Base-by-base conservation (phyloP, 2,797 vertebrate genomes). In the Coendou prehensilis region DNA sequence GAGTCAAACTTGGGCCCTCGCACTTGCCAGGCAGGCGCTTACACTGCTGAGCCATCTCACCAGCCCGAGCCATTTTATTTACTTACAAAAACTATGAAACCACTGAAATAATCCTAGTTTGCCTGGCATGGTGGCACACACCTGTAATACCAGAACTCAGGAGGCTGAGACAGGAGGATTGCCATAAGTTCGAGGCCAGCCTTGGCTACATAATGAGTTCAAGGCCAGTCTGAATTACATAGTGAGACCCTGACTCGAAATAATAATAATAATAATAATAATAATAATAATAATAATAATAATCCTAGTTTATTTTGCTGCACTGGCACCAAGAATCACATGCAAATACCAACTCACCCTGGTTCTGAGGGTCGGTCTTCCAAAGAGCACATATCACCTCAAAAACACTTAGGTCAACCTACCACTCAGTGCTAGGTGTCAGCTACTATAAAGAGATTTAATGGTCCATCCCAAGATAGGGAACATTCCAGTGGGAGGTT, bases 281-380 rank as follows among this genome's bases (percentile, higher is more conserved):
- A 41, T 41, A 41, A 59, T 22, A 59, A 26, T 9, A 69, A 67
- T 33, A 64, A n/a, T 1, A n/a, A 71, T 9, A 26, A 37, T 18
- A 87, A 22, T 9, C 20, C 26, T n/a, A 75, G 81, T 83, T 91
- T 96, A 71, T 95, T 82, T 97, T 96, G 57, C 67, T 86, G 33
- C 64, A 45, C 81, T 94, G 87, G 52, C 73, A 86, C 52, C 79
- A 91, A 95, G 47, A 94, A 83, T 67, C 4, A 63, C 22, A 28
- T 6, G 20, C 9, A n/a, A 92, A 79, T 47, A 61, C 5, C 54
- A 71, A 23, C 37, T 90, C 90, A 86, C 71, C 18, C 57, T 88
- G 71, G 10, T 54, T 1, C 23, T 71, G 20, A 91, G 28, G 67
- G 30, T 52, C 80, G 52, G 30, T 94, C 93, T 96, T 87, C 33